These are phyloP conservation scores for Sebastes cheni DNA, from an alignment of 2,797 vertebrate genomes.

Conservation along the genomic window DNA sequence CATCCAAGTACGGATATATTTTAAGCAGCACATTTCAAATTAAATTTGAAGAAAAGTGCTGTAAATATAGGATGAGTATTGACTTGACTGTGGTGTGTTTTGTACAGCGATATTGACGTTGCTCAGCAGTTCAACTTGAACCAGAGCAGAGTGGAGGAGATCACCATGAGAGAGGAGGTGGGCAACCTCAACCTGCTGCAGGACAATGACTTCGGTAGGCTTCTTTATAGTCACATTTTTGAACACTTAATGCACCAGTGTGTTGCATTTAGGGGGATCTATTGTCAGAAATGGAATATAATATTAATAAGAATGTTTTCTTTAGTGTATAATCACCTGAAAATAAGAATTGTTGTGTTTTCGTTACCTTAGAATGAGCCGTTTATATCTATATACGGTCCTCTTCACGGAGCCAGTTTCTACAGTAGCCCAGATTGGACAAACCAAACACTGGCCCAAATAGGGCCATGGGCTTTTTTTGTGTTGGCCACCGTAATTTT, in stretches of 20 bases:
- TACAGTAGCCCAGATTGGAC: background rate
- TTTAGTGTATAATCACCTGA: no score
- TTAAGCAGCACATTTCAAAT: background rate
- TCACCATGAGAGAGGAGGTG: constrained; percentile 96
- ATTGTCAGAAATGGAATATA: background rate
- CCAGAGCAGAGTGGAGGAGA: constrained; percentile 95
- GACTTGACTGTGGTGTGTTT: background rate
- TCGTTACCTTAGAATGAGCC: background rate
- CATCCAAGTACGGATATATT: background rate
- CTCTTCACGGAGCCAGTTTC: background rate
- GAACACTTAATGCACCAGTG: background rate
- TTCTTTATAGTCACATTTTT: background rate
- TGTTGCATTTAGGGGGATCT: background rate
- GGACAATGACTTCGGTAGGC: constrained; percentile 93
- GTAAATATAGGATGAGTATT: background rate
- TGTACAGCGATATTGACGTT: constrained; percentile 91
- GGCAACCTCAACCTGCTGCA: constrained; percentile 93
- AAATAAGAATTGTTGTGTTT: no score
- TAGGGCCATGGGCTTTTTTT: no score
- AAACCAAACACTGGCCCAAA: background rate
- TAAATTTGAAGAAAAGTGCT: background rate
- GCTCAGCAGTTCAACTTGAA: constrained; percentile 96
- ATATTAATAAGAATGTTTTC: background rate
- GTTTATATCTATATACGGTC: background rate
- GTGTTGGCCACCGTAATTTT: background rate